A percentile compares a stretch with the other conserved stretches of the same genome.
These are phyloP conservation scores for Sturnira hondurensis DNA, from an alignment of 2,113 vertebrate species.

Conservation along the genomic window DNA sequence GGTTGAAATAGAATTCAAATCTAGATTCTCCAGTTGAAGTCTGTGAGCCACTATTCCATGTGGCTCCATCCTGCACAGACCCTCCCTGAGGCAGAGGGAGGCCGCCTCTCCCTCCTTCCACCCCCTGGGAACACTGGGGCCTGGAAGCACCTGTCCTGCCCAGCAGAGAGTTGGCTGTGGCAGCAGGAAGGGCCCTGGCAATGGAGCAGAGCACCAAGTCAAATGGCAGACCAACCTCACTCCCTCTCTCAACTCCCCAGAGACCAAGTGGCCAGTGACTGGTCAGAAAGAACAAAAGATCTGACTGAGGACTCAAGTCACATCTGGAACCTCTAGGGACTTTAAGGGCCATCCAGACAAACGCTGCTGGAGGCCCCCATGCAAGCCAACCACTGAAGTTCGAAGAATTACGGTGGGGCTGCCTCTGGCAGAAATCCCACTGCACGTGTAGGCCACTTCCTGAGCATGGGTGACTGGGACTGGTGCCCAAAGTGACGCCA, in stretches of 20 bases:
- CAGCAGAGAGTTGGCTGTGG: no score
- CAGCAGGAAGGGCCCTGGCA: background rate
- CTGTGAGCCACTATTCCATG: background rate
- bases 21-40: background rate
- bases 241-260: background rate
- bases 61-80: background rate
- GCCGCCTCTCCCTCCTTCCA: background rate
- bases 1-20: background rate
- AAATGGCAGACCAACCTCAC: rapidly evolving
- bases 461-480: rapidly evolving
- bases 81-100: no score
- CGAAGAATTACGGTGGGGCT: background rate
- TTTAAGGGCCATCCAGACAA: background rate
- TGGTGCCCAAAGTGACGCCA: rapidly evolving
- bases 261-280: background rate
- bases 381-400: rapidly evolving
- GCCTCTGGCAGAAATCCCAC: background rate
- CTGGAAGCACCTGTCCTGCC: no score
- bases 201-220: background rate
- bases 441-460: background rate
- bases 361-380: background rate
- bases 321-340: background rate
- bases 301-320: background rate
- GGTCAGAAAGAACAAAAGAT: background rate
- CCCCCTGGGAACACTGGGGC: rapidly evolving